These are phyloP conservation scores for Parazoanthus swiftii DNA, from an alignment of 92 coral and sea anemone genomes.

Conservation along the genomic window DNA sequence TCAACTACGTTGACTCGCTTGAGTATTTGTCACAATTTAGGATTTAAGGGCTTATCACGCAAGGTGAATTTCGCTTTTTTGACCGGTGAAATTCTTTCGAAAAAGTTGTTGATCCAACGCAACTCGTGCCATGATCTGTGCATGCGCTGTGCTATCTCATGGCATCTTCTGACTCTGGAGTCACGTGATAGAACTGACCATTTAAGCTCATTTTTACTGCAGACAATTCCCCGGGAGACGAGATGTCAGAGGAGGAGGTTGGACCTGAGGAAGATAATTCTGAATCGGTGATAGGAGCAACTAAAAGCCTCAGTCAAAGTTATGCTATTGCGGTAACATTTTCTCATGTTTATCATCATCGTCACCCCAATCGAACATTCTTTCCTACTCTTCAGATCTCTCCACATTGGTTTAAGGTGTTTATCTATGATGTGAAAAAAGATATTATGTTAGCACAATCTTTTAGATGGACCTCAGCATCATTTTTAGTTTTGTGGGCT, in stretches of 20 bases:
- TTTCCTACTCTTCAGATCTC: too few species aligned
- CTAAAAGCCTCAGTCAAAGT: not conserved
- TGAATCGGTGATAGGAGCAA: not conserved
- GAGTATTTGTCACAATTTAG: not conserved
- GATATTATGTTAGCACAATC: slow-evolving; percentile 1
- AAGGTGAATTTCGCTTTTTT: not conserved
- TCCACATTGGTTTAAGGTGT: too few species aligned
- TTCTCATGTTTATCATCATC: too few species aligned
- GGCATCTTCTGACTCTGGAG: slow-evolving; percentile 23
- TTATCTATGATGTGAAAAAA: not conserved
- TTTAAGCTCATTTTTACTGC: not conserved
- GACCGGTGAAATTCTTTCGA: not conserved
- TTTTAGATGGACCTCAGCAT: not conserved
- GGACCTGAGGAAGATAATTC: not conserved
- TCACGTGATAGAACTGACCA: slow-evolving; percentile 13
- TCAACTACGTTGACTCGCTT: not conserved
- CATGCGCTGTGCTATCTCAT: slow-evolving; percentile 36
- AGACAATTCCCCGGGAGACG: not conserved
- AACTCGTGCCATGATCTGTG: slow-evolving; percentile 5
- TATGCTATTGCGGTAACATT: too few species aligned
- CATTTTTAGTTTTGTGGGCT: not conserved
- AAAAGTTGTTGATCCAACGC: slow-evolving; percentile 14
- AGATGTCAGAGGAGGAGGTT: not conserved
- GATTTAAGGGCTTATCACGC: not conserved
- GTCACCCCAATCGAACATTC: too few species aligned